These are phyloP conservation scores for Megathymus violae DNA, from an alignment of 1,140 invertebrate genomes.

Conservation along the genomic window DNA sequence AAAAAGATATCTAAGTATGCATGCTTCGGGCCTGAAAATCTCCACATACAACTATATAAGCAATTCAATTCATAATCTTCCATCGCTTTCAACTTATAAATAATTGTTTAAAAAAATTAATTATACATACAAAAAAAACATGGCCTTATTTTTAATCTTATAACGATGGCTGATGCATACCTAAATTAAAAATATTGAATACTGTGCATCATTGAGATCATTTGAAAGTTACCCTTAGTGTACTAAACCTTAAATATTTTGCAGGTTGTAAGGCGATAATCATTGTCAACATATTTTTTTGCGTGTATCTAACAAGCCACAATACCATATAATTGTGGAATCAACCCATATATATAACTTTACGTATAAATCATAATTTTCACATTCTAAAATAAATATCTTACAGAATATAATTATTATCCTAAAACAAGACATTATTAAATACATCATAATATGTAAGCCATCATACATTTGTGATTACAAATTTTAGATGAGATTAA, in stretches of 20 bases:
- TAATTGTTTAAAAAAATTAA: slow-evolving; percentile 33
- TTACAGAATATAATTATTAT: background rate
- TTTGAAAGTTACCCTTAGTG: slow-evolving; percentile 46
- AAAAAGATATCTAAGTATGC: background rate
- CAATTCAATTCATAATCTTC: background rate
- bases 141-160: slow-evolving; percentile 40
- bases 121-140: slow-evolving; percentile 43
- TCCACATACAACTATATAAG: background rate
- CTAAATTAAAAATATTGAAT: slow-evolving; percentile 53
- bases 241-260: slow-evolving; percentile 28
- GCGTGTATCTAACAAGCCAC: background rate
- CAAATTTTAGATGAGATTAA: background rate
- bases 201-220: slow-evolving; percentile 76
- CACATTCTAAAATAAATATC: slow-evolving; percentile 17
- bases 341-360: background rate
- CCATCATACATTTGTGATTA: background rate
- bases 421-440: background rate
- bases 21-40: background rate
- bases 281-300: slow-evolving; percentile 1
- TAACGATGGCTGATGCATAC: slow-evolving; percentile 60
- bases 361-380: no score
- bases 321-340: background rate
- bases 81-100: slow-evolving; percentile 7
- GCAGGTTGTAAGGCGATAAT: slow-evolving; percentile 2
- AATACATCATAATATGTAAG: background rate